Conservation (phyloP, 2,797 vertebrate genomes). For the Sciurus vulgaris region DNA sequence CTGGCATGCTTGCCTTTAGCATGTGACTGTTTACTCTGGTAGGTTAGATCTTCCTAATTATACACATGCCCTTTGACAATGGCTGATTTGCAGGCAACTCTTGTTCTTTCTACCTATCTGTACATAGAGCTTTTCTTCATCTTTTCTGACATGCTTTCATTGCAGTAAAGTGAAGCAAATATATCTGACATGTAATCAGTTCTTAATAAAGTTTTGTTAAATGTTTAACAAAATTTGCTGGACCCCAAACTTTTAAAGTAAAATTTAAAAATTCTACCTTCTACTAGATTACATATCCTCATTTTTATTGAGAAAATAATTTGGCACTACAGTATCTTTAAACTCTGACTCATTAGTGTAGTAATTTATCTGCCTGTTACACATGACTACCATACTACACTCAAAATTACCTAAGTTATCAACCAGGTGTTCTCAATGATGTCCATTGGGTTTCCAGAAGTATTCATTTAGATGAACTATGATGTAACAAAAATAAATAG, state of each 20-base stretch:
- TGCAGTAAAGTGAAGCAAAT: slow-evolving; percentile 21
- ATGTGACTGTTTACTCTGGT: not conserved
- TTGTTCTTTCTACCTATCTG: not conserved
- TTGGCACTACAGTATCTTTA: slow-evolving; percentile 41
- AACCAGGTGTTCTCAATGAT: not conserved
- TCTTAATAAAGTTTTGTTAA: not conserved
- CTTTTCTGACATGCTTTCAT: not conserved
- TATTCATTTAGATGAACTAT: not conserved
- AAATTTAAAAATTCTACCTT: not conserved
- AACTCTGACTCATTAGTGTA: not conserved
- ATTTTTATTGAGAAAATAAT: slow-evolving; percentile 29
- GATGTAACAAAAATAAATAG: not conserved
- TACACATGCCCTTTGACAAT: not conserved
- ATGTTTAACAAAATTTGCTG: not conserved
- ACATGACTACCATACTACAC: not conserved
- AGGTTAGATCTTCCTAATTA: not conserved
- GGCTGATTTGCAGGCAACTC: not conserved
- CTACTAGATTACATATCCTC: not conserved
- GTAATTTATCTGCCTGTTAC: not conserved
- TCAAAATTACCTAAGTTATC: not conserved
- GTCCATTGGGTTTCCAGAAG: not conserved
- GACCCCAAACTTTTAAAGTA: slow-evolving; percentile 4
- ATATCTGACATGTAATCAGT: not conserved
- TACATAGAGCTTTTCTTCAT: not conserved
- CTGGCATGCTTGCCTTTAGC: not conserved